phyloP scores from a whole-genome alignment of 1,140 invertebrate genomes.

The Platyscapa corneri region DNA sequence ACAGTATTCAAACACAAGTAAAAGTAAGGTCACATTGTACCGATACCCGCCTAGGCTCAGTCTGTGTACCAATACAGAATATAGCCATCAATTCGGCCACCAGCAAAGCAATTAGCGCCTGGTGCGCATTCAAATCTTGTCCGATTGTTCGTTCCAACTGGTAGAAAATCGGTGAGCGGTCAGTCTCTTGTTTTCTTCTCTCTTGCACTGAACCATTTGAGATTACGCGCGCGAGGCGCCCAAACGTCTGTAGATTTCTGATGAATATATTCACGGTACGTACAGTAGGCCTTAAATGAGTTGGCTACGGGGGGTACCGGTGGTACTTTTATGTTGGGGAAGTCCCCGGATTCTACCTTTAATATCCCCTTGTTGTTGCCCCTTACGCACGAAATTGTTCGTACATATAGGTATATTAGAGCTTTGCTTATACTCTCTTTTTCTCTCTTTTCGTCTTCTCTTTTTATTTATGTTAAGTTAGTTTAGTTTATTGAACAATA shows the following conservation, averaged over 20 bases:
- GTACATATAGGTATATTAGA: background rate
- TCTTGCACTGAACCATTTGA: background rate
- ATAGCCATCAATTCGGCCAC: constrained; percentile 29
- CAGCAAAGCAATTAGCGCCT: constrained; percentile 45
- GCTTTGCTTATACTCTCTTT: background rate
- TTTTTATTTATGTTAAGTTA: no score
- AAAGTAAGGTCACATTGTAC: background rate
- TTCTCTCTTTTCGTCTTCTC: no score
- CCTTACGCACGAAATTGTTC: background rate
- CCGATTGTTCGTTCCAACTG: constrained; percentile 4
- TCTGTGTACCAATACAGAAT: background rate
- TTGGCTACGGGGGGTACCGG: constrained; percentile 12
- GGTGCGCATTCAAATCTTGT: background rate
- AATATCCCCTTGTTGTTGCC: constrained; percentile 2
- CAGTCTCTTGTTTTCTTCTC: background rate
- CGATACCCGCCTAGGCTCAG: background rate
- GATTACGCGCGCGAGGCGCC: background rate
- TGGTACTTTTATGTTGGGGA: constrained; percentile 44
- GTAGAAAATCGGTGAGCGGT: constrained; percentile 15
- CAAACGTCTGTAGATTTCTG: background rate
- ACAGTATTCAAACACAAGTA: background rate
- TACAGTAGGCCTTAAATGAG: background rate
- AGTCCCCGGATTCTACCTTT: constrained; percentile 26
- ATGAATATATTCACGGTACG: background rate
- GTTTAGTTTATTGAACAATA: no score